These are phyloP conservation scores for Loxodonta africana DNA, from an alignment of 2,113 vertebrate genomes.

Conservation along the genomic window DNA sequence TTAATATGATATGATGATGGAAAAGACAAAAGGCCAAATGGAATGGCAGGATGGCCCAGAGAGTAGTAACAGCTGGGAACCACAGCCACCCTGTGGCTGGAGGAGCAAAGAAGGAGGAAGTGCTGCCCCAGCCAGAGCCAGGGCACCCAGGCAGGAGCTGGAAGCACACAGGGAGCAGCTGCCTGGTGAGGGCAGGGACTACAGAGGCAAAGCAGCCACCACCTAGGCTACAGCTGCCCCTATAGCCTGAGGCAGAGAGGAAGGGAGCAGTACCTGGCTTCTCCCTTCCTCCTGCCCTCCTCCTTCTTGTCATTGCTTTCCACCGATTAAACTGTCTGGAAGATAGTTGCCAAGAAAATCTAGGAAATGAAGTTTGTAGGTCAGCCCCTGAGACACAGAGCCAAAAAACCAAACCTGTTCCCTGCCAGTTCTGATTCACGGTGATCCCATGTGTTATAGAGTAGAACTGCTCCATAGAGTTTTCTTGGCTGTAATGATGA, in stretches of 20 bases:
- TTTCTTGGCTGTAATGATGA: too few relatives aligned
- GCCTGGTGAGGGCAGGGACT: neutral
- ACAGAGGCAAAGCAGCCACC: neutral
- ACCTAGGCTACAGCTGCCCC: neutral
- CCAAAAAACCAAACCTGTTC: neutral
- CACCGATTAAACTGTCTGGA: too few relatives aligned
- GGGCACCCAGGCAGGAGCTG: neutral
- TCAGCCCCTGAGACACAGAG: neutral
- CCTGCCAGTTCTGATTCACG: too few relatives aligned
- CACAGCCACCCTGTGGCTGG: neutral
- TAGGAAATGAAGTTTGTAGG: neutral
- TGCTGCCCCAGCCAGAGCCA: neutral
- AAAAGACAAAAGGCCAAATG: neutral
- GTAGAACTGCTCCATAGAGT: too few relatives aligned
- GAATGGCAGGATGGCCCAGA: neutral
- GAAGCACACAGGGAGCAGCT: neutral
- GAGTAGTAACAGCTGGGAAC: neutral
- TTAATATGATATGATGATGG: neutral
- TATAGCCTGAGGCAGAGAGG: neutral
- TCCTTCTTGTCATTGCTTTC: neutral
- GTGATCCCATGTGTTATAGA: too few relatives aligned
- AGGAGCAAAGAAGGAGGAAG: neutral
- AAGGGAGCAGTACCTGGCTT: too few relatives aligned
- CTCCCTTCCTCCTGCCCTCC: neutral
- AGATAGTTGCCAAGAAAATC: neutral